Evolutionary conservation across 2,113 vertebrate genomes (phyloP).

Genomic region (Anser brachyrhynchus): DNA sequence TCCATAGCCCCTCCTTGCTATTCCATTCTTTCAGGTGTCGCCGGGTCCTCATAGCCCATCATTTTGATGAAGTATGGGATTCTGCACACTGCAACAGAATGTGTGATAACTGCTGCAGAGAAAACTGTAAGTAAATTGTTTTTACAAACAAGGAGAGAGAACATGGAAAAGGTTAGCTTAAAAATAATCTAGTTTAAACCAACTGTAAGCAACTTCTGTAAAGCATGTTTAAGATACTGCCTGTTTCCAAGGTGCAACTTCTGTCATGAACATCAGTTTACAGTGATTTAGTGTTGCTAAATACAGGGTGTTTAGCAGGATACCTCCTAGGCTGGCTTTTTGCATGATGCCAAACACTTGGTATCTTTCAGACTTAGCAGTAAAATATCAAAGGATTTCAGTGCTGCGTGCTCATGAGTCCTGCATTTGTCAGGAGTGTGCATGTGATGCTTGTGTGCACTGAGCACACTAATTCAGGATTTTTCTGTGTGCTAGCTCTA

Average conservation of each 20-base stretch:
- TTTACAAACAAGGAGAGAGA: neutral
- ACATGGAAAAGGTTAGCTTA: neutral
- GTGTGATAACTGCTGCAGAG: conserved; percentile 90
- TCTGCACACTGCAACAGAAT: conserved; percentile 87
- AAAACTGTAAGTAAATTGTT: conserved; percentile 74
- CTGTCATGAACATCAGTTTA: neutral
- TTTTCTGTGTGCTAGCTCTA: neutral
- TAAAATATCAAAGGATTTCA: neutral
- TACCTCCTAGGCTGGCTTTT: neutral
- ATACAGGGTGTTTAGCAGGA: neutral
- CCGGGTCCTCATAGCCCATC: conserved; percentile 89
- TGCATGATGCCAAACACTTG: neutral
- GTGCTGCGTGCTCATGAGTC: neutral
- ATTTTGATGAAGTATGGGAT: conserved; percentile 97
- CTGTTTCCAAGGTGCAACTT: neutral
- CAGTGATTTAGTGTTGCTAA: neutral
- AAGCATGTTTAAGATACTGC: neutral
- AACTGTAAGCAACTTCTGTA: neutral
- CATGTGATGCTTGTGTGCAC: neutral
- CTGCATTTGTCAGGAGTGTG: neutral
- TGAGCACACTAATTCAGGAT: neutral
- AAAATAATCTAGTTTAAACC: neutral
- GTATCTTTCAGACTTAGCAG: neutral
- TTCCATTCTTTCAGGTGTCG: conserved; percentile 83
- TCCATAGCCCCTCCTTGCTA: neutral